Evolutionary conservation across 2,113 vertebrate species (phyloP), one percentile per base, ranked within the genome.

Genomic region (Salvelinus fontinalis): DNA sequence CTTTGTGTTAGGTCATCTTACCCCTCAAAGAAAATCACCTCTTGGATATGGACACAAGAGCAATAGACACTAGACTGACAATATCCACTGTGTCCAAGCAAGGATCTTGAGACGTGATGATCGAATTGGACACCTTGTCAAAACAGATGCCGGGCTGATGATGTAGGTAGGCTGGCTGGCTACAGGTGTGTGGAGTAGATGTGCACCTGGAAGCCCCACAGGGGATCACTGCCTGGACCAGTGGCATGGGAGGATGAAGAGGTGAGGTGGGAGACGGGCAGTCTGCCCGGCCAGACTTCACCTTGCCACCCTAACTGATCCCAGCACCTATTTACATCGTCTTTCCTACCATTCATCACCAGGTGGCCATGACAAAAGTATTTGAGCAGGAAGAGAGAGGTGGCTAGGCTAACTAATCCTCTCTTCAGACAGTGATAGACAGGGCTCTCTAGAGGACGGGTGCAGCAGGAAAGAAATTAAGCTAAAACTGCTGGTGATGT

Each of bases 351-450:
- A 95, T 97, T 95, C 95, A 95, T 96, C 95, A 97, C 75, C 60
- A 90, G 94, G 20, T 44, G 39, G 91, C 90, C 93, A 88, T 93
- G 95, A 96, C 95, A 95, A 94, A 94, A 97, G 95, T 96, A 95
- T 95, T 93, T 94, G 94, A 94, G 95, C 94, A 94, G 94, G 39
- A 95, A 94, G 95, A 92, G 20, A 94, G 93, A 94, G 93, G 39
- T 9, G 39, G 39, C 39, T 44, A 44, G 39, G 39, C 39, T 44
- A 44, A 44, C 93, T 97, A 96, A 97, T 97, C 95, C 88, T 79
- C 93, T 94, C 95, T 96, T 82, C 87, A 95, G 95, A 95, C 95
- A 93, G 93, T 97, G 96, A 98, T 96, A 94, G 96, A 97, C 96
- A 44, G 39, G 93, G 93, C 84, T 93, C 94, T 93, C 89, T 66